Percentiles rank a stretch among this genome's conserved stretches.
These are phyloP conservation scores for Chloropsis cyanopogon DNA, from an alignment of 2,113 vertebrate genomes.

Conservation along the genomic window DNA sequence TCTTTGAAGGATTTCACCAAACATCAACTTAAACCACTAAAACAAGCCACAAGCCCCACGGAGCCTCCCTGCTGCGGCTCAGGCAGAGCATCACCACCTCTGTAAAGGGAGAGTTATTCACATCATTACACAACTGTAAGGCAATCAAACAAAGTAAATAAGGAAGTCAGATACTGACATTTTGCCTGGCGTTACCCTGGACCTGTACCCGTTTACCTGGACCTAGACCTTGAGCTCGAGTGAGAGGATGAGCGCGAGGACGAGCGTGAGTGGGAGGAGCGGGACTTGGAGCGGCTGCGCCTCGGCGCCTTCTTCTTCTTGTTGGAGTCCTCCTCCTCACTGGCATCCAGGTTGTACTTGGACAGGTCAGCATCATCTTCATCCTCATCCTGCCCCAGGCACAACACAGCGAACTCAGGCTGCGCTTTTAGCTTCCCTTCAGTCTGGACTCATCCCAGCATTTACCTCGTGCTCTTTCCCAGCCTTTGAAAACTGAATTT, in stretches of 20 bases:
- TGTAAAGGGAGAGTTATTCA: background rate
- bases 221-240: conserved; percentile 99
- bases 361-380: conserved; percentile 90
- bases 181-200: conserved; percentile 99
- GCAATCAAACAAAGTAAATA: conserved; percentile 73
- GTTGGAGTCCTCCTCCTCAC: conserved; percentile 84
- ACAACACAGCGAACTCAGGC: background rate
- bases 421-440: fast-evolving
- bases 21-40: background rate
- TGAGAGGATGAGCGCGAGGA: conserved; percentile 90
- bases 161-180: conserved; percentile 99
- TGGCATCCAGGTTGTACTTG: conserved; percentile 93
- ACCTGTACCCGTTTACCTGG: conserved; percentile 99
- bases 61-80: background rate
- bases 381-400: conserved; percentile 82
- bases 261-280: conserved; percentile 88
- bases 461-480: background rate
- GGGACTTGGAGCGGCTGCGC: conserved; percentile 85
- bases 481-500: background rate
- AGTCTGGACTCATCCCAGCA: fast-evolving
- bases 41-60: background rate
- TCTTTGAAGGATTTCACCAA: background rate
- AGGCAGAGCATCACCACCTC: background rate
- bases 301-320: conserved; percentile 79
- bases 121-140: background rate